phyloP scores from a whole-genome alignment of 1,140 invertebrate genomes.

The Paralvinella palmiformis region DNA sequence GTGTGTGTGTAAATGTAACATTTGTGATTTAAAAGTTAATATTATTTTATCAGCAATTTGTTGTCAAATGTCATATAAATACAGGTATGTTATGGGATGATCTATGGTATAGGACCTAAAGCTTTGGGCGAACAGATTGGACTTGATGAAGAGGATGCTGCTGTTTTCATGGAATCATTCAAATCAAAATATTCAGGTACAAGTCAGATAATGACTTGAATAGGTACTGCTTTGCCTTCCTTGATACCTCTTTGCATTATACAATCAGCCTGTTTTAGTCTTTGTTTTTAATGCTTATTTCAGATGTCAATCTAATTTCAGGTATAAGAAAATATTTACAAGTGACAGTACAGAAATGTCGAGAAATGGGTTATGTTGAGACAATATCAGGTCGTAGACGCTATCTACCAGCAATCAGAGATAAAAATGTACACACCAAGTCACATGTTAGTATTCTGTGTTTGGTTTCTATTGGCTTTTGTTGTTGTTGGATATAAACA shows the following conservation, averaged over 20 bases:
- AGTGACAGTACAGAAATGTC: constrained; percentile 63
- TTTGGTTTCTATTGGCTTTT: too few relatives aligned
- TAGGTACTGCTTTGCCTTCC: too few relatives aligned
- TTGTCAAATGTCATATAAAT: constrained; percentile 8
- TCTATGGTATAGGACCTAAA: constrained; percentile 93
- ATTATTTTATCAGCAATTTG: not conserved
- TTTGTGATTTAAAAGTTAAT: too few relatives aligned
- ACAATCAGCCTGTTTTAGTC: not conserved
- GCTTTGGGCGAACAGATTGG: constrained; percentile 74
- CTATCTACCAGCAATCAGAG: constrained; percentile 71
- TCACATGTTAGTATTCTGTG: constrained; percentile 50
- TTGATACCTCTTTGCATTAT: not conserved
- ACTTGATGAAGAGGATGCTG: constrained; percentile 74
- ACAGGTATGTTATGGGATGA: constrained; percentile 91
- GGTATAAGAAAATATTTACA: constrained; percentile 61
- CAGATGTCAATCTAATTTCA: constrained; percentile 22
- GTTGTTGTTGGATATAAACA: too few relatives aligned
- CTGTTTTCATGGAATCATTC: constrained; percentile 73
- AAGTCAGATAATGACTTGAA: not conserved
- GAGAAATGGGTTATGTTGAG: constrained; percentile 69
- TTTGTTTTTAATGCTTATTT: not conserved
- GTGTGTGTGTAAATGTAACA: too few relatives aligned
- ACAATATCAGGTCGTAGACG: constrained; percentile 75
- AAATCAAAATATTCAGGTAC: constrained; percentile 70
- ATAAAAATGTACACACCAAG: constrained; percentile 56